phyloP scores from a whole-genome alignment of 1,140 invertebrate species.

The Drosophila funebris region DNA sequence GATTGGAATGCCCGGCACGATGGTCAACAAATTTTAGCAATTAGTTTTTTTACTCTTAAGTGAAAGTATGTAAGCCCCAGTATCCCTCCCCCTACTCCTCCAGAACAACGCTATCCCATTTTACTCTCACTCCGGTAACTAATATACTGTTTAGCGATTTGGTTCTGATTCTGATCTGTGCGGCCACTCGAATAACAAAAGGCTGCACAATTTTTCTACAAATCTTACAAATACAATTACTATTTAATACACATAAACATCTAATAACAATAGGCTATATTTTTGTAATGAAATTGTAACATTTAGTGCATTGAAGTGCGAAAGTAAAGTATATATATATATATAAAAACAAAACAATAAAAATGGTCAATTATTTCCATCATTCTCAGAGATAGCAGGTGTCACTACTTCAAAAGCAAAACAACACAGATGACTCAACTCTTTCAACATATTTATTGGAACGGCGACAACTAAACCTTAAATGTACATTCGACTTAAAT shows the following conservation, averaged over 20 bases:
- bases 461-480: constrained; percentile 22
- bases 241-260: constrained; percentile 36
- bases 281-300: constrained; percentile 78
- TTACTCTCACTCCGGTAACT: background rate
- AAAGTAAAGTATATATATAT: constrained; percentile 62
- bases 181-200: constrained; percentile 69
- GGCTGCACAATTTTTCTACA: constrained; percentile 59
- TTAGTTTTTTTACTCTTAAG: constrained; percentile 33
- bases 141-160: constrained; percentile 4
- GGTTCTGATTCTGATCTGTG: constrained; percentile 23
- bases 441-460: constrained; percentile 25
- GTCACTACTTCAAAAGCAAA: background rate
- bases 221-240: constrained; percentile 50
- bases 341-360: constrained; percentile 26
- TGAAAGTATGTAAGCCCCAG: constrained; percentile 12
- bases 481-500: constrained; percentile 16
- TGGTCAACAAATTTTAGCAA: constrained; percentile 32
- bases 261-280: constrained; percentile 72
- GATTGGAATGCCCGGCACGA: constrained; percentile 44
- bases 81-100: background rate
- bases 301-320: constrained; percentile 71
- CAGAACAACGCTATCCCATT: background rate
- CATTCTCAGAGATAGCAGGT: background rate
- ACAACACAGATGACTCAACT: background rate
- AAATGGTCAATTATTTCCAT: constrained; percentile 8